These are phyloP conservation scores for Hystrix cristata DNA, from an alignment of 2,113 vertebrate genomes.

Conservation along the genomic window DNA sequence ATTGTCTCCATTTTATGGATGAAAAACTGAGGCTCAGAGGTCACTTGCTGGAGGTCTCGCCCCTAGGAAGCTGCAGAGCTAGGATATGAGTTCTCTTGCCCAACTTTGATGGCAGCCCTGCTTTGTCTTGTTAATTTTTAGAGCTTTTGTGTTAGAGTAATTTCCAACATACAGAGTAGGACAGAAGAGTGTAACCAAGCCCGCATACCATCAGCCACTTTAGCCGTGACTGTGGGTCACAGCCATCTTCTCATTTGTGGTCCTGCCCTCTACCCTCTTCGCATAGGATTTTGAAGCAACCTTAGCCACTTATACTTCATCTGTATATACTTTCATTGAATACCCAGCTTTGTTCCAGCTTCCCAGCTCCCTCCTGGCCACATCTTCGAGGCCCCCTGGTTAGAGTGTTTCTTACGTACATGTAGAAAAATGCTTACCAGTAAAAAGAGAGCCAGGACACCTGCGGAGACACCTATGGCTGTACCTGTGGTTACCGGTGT, in stretches of 20 bases:
- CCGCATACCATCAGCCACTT: not conserved
- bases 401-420: accelerated
- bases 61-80: not conserved
- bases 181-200: not conserved
- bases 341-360: not conserved
- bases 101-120: not conserved
- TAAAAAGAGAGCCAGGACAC: not conserved
- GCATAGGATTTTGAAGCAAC: not conserved
- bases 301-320: not conserved
- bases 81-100: not conserved
- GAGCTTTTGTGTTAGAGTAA: not conserved
- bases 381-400: not conserved
- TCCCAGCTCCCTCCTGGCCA: not conserved
- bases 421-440: not conserved
- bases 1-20: not conserved
- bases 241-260: not conserved
- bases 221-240: accelerated
- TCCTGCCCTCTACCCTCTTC: not conserved
- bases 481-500: accelerated
- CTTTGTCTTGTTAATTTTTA: not conserved
- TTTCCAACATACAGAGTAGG: not conserved
- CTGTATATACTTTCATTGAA: not conserved
- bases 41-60: not conserved
- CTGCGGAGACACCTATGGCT: accelerated
- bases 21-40: not conserved